A percentile compares a stretch with the other conserved stretches of the same genome.
phyloP scores from a whole-genome alignment of 1,140 invertebrate genomes.

The Temnothorax curvispinosus region DNA sequence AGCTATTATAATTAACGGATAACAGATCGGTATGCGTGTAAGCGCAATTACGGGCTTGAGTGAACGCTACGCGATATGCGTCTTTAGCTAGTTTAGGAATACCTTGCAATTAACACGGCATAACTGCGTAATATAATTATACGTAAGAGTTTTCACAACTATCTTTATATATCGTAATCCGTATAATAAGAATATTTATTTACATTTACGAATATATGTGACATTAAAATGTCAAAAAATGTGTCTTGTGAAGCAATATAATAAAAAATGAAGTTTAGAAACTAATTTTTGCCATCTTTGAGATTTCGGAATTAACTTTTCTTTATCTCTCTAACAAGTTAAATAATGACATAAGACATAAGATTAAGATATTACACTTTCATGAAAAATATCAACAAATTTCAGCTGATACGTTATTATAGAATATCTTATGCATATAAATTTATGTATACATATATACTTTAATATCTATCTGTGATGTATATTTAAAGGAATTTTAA shows the following conservation, averaged over 20 bases:
- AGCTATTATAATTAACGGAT: constrained; percentile 23
- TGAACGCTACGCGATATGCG: background rate
- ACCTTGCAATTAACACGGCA: background rate
- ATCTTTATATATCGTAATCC: background rate
- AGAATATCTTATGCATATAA: no score
- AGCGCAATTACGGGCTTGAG: background rate
- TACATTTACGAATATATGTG: background rate
- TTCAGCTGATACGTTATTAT: no score
- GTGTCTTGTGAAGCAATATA: background rate
- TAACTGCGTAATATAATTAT: constrained; percentile 5
- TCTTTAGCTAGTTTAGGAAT: constrained; percentile 3
- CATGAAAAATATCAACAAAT: no score
- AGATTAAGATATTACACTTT: no score
- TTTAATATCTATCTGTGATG: background rate
- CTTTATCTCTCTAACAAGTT: no score
- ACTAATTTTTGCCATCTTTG: background rate
- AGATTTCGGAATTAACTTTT: no score
- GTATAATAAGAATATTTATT: background rate
- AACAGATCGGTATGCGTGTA: constrained; percentile 6
- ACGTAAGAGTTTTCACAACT: background rate
- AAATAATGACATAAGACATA: no score
- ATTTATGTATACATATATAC: no score
- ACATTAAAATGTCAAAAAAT: background rate
- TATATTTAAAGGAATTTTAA: background rate
- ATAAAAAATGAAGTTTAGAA: background rate